Evolutionary conservation across 2,888 invertebrate genomes (phyloP).

Genomic region (Microplitis manilae): DNA sequence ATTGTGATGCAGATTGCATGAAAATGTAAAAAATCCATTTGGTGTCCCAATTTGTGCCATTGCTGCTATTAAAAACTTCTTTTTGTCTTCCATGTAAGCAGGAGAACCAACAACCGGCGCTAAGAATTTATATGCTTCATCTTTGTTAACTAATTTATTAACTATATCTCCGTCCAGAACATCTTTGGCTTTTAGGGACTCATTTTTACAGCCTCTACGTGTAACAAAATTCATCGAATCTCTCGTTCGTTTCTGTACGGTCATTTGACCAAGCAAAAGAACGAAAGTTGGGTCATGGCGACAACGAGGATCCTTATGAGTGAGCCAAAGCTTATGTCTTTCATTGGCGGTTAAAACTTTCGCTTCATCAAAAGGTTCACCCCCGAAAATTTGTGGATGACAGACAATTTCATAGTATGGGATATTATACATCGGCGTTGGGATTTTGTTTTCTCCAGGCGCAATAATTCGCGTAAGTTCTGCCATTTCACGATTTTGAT

Average conservation of each 20-base stretch:
- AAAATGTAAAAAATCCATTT: no score
- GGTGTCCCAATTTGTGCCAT: no score
- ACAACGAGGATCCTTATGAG: neutral
- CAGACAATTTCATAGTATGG: neutral
- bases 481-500: slow-evolving; percentile 9
- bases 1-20: no score
- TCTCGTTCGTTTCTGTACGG: no score
- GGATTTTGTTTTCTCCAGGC: neutral
- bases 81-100: no score
- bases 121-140: no score
- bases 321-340: neutral
- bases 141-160: no score
- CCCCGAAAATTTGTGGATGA: neutral
- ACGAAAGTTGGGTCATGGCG: no score
- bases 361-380: neutral
- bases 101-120: no score
- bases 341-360: neutral
- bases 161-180: no score
- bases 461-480: neutral
- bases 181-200: neutral
- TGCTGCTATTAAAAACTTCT: no score
- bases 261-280: no score
- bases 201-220: slow-evolving; percentile 6
- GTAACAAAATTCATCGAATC: slow-evolving; percentile 2
- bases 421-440: neutral